Evolutionary conservation across 2,797 vertebrate genomes (phyloP).

Genomic region (Squalus acanthias): DNA sequence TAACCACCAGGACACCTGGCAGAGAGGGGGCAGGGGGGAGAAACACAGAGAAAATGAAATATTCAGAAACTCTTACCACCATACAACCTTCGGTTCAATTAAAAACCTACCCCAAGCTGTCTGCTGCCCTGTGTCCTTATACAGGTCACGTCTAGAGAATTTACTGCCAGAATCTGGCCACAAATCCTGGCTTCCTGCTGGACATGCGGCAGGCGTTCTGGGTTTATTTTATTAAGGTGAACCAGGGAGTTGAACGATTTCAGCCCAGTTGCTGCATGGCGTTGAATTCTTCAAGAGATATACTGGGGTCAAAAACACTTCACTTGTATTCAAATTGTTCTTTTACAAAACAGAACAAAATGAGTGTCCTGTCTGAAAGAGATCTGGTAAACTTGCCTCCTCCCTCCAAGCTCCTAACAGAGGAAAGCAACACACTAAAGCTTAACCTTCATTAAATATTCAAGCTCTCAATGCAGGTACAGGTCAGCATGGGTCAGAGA

Average conservation of each 20-base stretch:
- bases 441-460: neutral
- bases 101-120: neutral
- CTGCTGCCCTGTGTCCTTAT: no score
- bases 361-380: neutral
- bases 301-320: neutral
- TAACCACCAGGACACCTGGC: slow-evolving; percentile 96
- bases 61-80: neutral
- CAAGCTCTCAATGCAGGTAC: neutral
- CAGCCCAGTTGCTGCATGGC: neutral
- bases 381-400: neutral
- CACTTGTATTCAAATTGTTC: neutral
- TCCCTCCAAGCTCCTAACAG: neutral
- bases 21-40: neutral
- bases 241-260: neutral
- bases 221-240: neutral
- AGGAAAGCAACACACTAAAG: neutral
- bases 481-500: neutral
- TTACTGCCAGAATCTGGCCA: neutral
- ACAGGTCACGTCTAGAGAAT: neutral
- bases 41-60: neutral
- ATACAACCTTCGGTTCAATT: neutral
- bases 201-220: neutral
- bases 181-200: neutral
- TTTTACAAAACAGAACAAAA: neutral
- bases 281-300: neutral